phyloP scores from a whole-genome alignment of 2,113 vertebrate species.

The Calonectris borealis region DNA sequence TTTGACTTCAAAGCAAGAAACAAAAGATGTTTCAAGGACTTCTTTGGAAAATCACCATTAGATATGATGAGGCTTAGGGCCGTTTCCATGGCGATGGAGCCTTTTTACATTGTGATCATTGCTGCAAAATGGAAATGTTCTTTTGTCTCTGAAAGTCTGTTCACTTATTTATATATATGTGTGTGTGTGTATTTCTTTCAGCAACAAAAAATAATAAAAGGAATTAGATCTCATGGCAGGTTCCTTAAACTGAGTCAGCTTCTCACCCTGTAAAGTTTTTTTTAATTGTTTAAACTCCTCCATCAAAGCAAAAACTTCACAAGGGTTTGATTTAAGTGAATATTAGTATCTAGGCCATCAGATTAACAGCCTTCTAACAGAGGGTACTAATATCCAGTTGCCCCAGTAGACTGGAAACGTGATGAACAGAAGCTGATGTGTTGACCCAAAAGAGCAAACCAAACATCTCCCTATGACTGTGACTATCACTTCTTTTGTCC shows the following conservation, averaged over 20 bases:
- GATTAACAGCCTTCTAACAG: conserved; percentile 22
- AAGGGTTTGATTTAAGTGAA: conserved; percentile 31
- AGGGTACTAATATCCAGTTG: background rate
- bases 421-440: background rate
- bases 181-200: conserved; percentile 5
- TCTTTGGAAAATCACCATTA: conserved; percentile 71
- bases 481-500: background rate
- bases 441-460: conserved; percentile 9
- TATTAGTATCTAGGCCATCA: conserved; percentile 2
- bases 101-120: conserved; percentile 70
- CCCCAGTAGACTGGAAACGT: background rate
- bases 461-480: background rate
- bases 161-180: conserved; percentile 54
- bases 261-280: conserved; percentile 23
- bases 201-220: conserved; percentile 40
- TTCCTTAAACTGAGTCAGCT: conserved; percentile 24
- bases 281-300: conserved; percentile 28
- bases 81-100: conserved; percentile 75
- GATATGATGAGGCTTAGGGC: conserved; percentile 62
- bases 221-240: conserved; percentile 28
- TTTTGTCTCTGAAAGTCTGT: conserved; percentile 68
- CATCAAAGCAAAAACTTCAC: conserved; percentile 32
- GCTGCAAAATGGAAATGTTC: conserved; percentile 71
- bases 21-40: conserved; percentile 74
- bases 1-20: conserved; percentile 70